Evolutionary conservation across 2,888 invertebrate species (phyloP).

Genomic region (Thecocarcelia acutangulata): DNA sequence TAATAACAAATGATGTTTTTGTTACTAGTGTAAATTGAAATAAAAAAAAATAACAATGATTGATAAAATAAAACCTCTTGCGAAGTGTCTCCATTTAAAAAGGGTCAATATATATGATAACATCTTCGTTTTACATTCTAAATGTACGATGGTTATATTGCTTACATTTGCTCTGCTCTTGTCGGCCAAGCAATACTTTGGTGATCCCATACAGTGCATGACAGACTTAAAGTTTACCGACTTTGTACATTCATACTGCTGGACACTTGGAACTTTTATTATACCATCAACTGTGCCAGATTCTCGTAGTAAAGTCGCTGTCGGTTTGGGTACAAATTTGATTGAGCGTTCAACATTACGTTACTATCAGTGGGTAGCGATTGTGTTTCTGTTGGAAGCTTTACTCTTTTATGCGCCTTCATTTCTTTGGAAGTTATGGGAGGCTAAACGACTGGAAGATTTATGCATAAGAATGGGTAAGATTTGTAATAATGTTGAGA

Average conservation of each 20-base stretch:
- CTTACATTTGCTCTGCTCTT: conserved; percentile 88
- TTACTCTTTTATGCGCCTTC: conserved; percentile 76
- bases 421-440: conserved; percentile 78
- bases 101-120: conserved; percentile 87
- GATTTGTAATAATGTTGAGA: background rate
- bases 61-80: conserved; percentile 85
- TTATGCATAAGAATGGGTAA: conserved; percentile 76
- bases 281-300: background rate
- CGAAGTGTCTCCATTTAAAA: conserved; percentile 83
- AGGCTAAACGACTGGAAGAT: conserved; percentile 81
- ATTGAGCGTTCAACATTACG: conserved; percentile 74
- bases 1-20: background rate
- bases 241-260: conserved; percentile 88
- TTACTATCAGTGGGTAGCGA: conserved; percentile 79
- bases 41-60: conserved; percentile 81
- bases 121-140: conserved; percentile 88
- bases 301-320: conserved; percentile 69
- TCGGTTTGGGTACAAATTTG: conserved; percentile 74
- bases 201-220: conserved; percentile 91
- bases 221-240: conserved; percentile 83
- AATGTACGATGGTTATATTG: conserved; percentile 87
- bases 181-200: conserved; percentile 91
- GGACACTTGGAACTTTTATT: conserved; percentile 89
- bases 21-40: background rate
- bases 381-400: conserved; percentile 77